Conservation (phyloP, 2,888 invertebrate species). For the Lumbricus terrestris region DNA sequence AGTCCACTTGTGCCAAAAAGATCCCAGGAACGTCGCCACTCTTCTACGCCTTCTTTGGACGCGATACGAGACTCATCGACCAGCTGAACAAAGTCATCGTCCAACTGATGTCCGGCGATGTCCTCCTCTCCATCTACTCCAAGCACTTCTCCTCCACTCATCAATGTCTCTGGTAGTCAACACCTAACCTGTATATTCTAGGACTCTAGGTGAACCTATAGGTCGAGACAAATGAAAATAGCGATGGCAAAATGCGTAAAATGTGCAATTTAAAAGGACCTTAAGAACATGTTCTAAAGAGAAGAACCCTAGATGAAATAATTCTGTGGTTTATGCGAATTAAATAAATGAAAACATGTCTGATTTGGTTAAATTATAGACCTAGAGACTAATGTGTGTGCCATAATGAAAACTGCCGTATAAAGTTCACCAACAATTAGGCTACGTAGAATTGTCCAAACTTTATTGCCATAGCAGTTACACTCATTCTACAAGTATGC, state of each 20-base stretch:
- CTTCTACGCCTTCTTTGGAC: conserved; percentile 14
- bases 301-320: background rate
- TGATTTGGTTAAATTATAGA: background rate
- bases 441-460: too few relatives aligned
- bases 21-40: conserved; percentile 12
- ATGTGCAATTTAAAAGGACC: background rate
- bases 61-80: conserved; percentile 4
- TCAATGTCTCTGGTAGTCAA: background rate
- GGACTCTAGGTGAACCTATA: background rate
- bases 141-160: conserved; percentile 4
- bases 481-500: too few relatives aligned
- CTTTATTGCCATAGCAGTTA: too few relatives aligned
- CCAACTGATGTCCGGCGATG: conserved; percentile 14
- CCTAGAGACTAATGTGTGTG: background rate
- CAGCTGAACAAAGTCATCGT: conserved; percentile 18
- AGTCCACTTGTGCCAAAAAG: conserved; percentile 14
- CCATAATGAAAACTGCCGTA: background rate
- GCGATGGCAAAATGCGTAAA: background rate
- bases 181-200: too few relatives aligned
- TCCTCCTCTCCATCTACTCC: conserved; percentile 15
- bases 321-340: background rate
- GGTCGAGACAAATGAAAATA: background rate
- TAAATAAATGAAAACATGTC: background rate
- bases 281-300: background rate
- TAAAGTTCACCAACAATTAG: background rate